These are phyloP conservation scores for Graptemys geographica DNA, from an alignment of 2,797 vertebrate genomes.

Conservation along the genomic window DNA sequence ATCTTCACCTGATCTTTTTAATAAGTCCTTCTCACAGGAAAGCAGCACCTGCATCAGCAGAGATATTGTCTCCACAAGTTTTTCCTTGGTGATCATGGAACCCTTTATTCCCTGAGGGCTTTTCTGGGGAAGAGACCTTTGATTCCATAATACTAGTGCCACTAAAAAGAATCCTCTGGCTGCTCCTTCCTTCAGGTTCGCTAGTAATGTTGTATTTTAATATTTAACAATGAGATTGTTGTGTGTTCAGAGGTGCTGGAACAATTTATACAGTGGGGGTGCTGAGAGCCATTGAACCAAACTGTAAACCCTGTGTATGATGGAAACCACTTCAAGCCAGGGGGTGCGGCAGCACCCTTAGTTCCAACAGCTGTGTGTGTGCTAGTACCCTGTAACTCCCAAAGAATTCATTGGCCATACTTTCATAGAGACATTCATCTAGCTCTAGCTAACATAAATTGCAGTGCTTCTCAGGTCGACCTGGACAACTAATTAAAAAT, in stretches of 20 bases:
- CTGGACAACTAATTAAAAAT: neutral
- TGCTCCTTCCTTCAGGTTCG: neutral
- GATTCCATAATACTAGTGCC: neutral
- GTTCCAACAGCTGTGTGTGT: neutral
- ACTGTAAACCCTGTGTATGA: too few species aligned
- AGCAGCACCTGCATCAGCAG: neutral
- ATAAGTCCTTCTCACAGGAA: neutral
- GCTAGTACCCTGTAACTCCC: neutral
- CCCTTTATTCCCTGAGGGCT: neutral
- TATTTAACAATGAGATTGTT: constrained; percentile 37
- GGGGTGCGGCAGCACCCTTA: too few species aligned
- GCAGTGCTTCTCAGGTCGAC: constrained; percentile 1
- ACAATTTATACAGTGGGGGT: too few species aligned
- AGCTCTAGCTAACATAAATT: constrained; percentile 15
- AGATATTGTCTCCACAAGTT: neutral
- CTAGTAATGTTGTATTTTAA: neutral
- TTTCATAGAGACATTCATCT: neutral
- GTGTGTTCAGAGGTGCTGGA: neutral
- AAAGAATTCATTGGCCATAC: neutral
- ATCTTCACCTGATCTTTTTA: neutral
- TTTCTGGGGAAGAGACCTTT: neutral
- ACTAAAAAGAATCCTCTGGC: neutral
- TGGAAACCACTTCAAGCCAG: too few species aligned
- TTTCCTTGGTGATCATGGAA: neutral
- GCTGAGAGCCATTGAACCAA: too few species aligned